Conservation (phyloP, 2,797 vertebrate species). For the Sandelia bainsii region DNA sequence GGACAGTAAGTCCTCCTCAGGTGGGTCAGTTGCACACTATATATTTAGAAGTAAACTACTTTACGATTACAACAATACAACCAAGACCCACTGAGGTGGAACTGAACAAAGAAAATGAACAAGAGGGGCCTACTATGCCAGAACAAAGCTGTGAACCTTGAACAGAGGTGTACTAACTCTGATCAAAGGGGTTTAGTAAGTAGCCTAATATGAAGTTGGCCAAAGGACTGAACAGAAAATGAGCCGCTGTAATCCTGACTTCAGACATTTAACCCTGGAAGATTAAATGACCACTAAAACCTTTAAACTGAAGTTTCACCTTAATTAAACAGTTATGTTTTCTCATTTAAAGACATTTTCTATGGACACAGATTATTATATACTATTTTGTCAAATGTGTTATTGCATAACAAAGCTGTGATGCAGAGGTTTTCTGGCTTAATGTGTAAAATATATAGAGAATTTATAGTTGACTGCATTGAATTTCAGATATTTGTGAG, state of each 20-base stretch:
- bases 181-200: conserved; percentile 43
- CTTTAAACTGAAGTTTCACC: neutral
- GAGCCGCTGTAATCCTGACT: conserved; percentile 36
- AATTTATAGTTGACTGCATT: too few species aligned
- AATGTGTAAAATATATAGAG: too few species aligned
- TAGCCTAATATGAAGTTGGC: conserved; percentile 39
- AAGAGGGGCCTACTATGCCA: neutral
- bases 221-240: conserved; percentile 30
- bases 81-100: neutral
- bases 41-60: neutral
- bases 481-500: too few species aligned
- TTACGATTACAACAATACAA: neutral
- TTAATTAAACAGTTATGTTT: too few species aligned
- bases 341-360: too few species aligned
- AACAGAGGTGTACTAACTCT: neutral
- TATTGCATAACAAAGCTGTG: too few species aligned
- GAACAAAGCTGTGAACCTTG: conserved; percentile 7
- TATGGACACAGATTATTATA: too few species aligned
- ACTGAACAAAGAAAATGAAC: neutral
- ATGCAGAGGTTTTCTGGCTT: too few species aligned
- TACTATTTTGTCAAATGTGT: too few species aligned
- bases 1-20: neutral
- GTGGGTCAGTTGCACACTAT: neutral
- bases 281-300: conserved; percentile 38
- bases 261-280: conserved; percentile 40